These are phyloP conservation scores for Schlechtendalia chinensis DNA, from an alignment of 1,140 invertebrate species.

Conservation along the genomic window DNA sequence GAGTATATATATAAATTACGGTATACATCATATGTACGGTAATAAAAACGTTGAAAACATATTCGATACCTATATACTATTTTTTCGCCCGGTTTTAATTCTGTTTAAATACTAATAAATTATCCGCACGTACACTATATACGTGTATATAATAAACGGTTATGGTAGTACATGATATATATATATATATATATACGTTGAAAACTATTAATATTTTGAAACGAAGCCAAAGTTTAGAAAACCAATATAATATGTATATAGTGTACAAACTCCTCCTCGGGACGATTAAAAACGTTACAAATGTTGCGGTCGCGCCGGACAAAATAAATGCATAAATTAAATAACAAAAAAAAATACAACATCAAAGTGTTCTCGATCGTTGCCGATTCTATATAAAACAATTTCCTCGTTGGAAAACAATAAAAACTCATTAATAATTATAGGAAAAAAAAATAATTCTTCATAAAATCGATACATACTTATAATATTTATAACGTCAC, in stretches of 20 bases:
- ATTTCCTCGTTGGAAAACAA: neutral
- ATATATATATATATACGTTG: conserved; percentile 2
- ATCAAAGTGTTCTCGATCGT: neutral
- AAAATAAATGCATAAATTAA: neutral
- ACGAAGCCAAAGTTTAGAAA: neutral
- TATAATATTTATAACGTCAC: neutral
- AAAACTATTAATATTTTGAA: conserved; percentile 30
- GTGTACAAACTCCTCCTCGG: neutral
- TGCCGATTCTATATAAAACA: neutral
- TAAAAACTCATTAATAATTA: neutral
- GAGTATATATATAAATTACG: too few species aligned
- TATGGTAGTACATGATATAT: neutral
- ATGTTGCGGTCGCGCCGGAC: neutral
- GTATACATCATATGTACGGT: neutral
- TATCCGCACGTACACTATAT: neutral
- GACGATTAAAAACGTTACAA: neutral
- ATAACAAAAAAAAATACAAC: neutral
- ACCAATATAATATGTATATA: neutral
- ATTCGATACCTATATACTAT: too few species aligned
- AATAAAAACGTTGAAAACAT: neutral
- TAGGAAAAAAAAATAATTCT: neutral
- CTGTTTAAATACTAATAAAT: conserved; percentile 15
- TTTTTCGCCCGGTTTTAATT: neutral
- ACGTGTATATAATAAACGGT: too few species aligned
- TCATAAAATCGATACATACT: neutral